Base-by-base conservation (phyloP, 2,797 vertebrate species). In the Sebastes steindachneri region DNA sequence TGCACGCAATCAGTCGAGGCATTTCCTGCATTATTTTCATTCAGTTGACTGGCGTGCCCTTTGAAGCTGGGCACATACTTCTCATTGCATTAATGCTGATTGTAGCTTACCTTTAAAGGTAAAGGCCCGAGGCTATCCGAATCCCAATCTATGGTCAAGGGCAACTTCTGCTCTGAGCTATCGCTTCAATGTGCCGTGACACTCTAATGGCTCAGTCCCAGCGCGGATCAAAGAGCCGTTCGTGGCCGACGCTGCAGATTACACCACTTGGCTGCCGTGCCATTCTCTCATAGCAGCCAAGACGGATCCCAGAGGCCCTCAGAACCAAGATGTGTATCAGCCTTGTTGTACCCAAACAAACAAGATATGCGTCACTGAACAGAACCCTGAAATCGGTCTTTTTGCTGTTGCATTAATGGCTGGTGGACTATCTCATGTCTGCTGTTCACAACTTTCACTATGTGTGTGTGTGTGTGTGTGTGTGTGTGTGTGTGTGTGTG, bases 121-220 rank as follows among this genome's bases (percentile, higher is more conserved):
- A 89, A 90, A 84, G 63, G 79, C 89, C 80, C 1, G 1, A 23
- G 79, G 88, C 86, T 77, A 94, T 93, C 91, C 58, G 76, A 71
- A 75, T 64, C 85, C 80, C 35, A 23, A 93, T 94, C 91, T 90
- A 86, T 87, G 86, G 94, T 94, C 93, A 93, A 83, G 92, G 93
- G 53, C 70, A 83, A 93, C 91, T 91, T 93, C 87, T 89, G 82
- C 91, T 91, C 74, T 82, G 83, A 86, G 85, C 85, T 94, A 92
- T 93, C 91, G 29, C 91, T 85, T 82, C 88, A 92, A 53, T 92
- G 93, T 92, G 89, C 86, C 93, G 85, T 94, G 93, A 93, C 91
- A 77, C 74, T 80, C n/a, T 93, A 92, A 93, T 93, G 90, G 77
- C 77, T 76, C 75, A 9, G 87, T 82, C 93, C 82, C 87, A 90